Base-by-base conservation (phyloP, 2,113 vertebrate genomes). In the Gobio gobio region DNA sequence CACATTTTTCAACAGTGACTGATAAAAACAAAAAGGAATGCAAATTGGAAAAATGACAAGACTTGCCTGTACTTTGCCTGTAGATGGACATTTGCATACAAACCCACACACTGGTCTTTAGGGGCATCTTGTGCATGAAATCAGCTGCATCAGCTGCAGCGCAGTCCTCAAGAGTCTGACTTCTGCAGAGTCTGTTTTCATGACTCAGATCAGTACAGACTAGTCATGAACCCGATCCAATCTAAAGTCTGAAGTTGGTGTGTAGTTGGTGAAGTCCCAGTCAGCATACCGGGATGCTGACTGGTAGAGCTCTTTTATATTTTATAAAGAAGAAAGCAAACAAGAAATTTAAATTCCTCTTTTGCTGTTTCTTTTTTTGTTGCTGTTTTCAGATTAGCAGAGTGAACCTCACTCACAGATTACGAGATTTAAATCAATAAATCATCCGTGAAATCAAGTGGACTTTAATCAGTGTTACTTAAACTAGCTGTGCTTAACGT, bases 121-220 rank as follows among this genome's bases (percentile, higher is more conserved):
- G 43, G 43, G 5, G 43, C 43, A 49, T 74, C n/a, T 74, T 74
- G 43, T 49, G 5, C 70, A 74, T 49, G n/a, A 74, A 74, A 74
- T 74, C 40, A 3, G 45, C 10, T 24, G 33, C 66, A 40, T 68
- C 66, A 70, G 20, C 36, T 43, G 20, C 40, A 22, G 20, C 24
- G 0, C 64, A 20, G 33, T 20, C 36, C 70, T 74, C 43, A 24
- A 74, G 43, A 47, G 70, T 74, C 43, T 74, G 2, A 78, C 54
- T 61, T 78, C 36, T 59, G 12, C 54, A 59, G 54, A 43, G 22
- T 73, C 10, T 78, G 51, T 77, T 56, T 76, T 40, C 75, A 36
- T 78, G 75, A 58, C 51, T 58, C 29, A n/a, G 29, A 78, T 59
- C 33, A n/a, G 76, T 24, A 13, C 56, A 43, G 33, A 59, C 22